Base-by-base conservation (phyloP, 2,888 invertebrate species). In the Dromius quadrimaculatus region DNA sequence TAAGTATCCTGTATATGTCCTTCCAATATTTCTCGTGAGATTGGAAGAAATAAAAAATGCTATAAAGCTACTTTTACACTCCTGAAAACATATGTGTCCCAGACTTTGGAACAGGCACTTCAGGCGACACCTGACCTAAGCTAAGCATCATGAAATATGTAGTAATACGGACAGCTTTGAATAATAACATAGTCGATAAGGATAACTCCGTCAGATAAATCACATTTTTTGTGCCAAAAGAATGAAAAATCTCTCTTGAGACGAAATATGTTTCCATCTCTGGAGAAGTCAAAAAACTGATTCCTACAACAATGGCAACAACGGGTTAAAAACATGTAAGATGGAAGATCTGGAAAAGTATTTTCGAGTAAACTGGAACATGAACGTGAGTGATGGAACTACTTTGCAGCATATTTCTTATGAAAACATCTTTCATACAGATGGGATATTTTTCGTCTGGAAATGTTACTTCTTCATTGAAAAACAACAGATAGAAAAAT, bases 101-200 rank as follows among this genome's bases (percentile, higher is more conserved):
- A 32, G 32, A 32, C 36, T 28, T 28, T 28, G 50, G 50, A 64
- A 41, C 19, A 11, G 38, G n/a, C n/a, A 17, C 61, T 61, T 19
- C 36, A 15, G 61, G 47, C 47, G 64, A 50, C 50, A 64, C 47
- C 64, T 64, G 47, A 64, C 47, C 64, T 36, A 22, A 17, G n/a
- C n/a, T n/a, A n/a, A n/a, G 47, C n/a, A 47, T 34, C 64, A 64
- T 64, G 64, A 47, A 64, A 64, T 50, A 64, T 64, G 64, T 64
- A 64, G 64, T 34, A 64, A 64, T 47, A 64, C 50, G 47, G 36
- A 43, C 63, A 47, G 64, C 50, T 64, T 34, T 64, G 64, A 64
- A 64, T 64, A 64, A 64, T 64, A 64, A 64, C 50, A 34, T 17
- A 38, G 22, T n/a, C 64, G 50, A 64, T 64, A 64, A 64, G 50